phyloP scores from a whole-genome alignment of 2,113 vertebrate species.

The Sula dactylatra region DNA sequence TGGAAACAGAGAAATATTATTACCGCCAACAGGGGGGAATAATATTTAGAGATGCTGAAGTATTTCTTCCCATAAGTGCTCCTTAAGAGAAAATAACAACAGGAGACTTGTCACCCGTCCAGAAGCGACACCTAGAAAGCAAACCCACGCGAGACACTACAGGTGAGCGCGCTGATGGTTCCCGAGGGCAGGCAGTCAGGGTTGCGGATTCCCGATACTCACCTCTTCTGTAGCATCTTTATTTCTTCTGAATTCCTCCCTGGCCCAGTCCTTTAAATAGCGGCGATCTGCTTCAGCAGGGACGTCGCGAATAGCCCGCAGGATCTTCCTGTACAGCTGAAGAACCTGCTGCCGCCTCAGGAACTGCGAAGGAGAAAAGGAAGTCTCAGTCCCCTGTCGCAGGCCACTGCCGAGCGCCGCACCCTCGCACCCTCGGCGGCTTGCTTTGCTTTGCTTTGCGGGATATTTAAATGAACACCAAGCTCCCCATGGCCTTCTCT shows the following conservation, averaged over 20 bases:
- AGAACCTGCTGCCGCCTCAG: conserved; percentile 87
- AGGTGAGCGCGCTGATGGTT: rapidly evolving
- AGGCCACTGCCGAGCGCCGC: rapidly evolving
- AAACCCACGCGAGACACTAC: rapidly evolving
- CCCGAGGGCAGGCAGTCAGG: rapidly evolving
- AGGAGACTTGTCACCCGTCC: rapidly evolving
- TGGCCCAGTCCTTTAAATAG: conserved; percentile 86
- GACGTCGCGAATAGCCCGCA: conserved; percentile 80
- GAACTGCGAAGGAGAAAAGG: conserved; percentile 76
- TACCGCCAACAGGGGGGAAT: rapidly evolving
- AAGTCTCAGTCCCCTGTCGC: background rate
- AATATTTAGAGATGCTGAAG: background rate
- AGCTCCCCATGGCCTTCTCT: rapidly evolving
- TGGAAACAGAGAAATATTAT: background rate
- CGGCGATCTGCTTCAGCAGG: conserved; percentile 80
- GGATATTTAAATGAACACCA: rapidly evolving
- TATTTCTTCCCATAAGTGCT: background rate
- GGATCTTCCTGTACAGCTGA: conserved; percentile 83
- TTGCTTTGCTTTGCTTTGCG: rapidly evolving
- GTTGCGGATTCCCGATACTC: background rate
- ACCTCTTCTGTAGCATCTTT: conserved; percentile 86
- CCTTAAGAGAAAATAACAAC: rapidly evolving
- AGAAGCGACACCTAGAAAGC: rapidly evolving
- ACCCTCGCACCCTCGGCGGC: rapidly evolving
- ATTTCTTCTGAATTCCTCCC: conserved; percentile 89